A percentile compares a stretch with the other conserved stretches of the same genome.
phyloP scores from a whole-genome alignment of 2,113 vertebrate genomes.

The Scortum barcoo region DNA sequence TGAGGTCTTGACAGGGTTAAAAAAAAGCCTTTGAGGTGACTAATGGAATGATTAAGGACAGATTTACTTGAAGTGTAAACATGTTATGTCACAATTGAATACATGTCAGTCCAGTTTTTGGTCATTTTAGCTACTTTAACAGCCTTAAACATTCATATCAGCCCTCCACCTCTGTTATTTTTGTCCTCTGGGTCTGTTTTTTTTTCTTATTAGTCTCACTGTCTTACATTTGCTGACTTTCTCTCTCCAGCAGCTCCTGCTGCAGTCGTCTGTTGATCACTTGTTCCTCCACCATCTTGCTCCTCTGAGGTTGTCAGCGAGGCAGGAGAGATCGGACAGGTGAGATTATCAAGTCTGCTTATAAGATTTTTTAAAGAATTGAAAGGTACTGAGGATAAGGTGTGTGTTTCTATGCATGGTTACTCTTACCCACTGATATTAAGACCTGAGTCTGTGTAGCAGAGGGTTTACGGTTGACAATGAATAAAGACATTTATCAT shows the following conservation, averaged over 20 bases:
- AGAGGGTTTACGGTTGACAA: background rate
- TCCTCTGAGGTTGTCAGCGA: constrained; percentile 65
- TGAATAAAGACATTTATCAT: background rate
- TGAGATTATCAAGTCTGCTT: background rate
- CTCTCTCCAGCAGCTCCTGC: constrained; percentile 91
- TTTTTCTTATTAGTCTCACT: background rate
- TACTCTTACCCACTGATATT: background rate
- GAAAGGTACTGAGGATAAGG: background rate
- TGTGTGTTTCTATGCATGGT: background rate
- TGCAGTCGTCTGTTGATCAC: constrained; percentile 91
- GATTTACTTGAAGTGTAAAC: background rate
- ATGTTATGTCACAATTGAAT: background rate
- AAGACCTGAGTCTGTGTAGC: background rate
- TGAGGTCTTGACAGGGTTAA: background rate
- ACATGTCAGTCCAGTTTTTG: background rate
- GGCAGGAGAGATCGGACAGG: background rate
- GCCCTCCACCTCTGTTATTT: background rate
- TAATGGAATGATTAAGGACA: background rate
- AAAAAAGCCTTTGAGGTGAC: background rate
- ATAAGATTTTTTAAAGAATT: background rate
- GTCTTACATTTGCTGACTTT: constrained; percentile 90
- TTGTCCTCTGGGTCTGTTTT: background rate
- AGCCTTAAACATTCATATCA: background rate
- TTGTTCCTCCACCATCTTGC: constrained; percentile 84
- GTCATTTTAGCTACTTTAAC: background rate